These are phyloP conservation scores for Hucho hucho DNA, from an alignment of 2,113 vertebrate species.

Conservation along the genomic window DNA sequence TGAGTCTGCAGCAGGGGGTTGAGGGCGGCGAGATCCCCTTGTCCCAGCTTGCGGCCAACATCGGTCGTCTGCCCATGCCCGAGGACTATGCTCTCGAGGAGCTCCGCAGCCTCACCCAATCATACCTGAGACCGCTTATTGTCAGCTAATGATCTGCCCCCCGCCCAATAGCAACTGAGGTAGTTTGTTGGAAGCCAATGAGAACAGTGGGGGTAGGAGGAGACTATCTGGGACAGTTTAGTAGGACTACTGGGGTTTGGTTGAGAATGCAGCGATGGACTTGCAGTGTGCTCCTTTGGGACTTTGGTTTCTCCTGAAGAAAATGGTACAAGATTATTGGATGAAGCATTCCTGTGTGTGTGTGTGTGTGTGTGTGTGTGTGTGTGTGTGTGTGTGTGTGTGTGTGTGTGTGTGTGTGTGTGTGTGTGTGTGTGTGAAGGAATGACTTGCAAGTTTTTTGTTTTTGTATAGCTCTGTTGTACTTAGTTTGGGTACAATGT, in stretches of 20 bases:
- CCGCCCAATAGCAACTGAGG: background rate
- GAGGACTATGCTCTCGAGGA: conserved; percentile 96
- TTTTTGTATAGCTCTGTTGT: conserved; percentile 7
- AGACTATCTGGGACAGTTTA: background rate
- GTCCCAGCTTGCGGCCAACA: conserved; percentile 82
- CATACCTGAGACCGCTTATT: conserved; percentile 85
- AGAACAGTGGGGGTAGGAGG: background rate
- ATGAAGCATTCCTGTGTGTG: conserved; percentile 28
- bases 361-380: conserved; percentile 11
- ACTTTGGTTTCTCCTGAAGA: background rate
- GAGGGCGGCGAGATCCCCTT: conserved; percentile 72
- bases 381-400: conserved; percentile 13
- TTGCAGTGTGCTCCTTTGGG: background rate
- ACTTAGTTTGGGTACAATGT: background rate
- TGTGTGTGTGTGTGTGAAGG: conserved; percentile 1
- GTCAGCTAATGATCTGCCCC: conserved; percentile 60
- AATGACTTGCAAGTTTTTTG: background rate
- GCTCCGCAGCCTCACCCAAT: conserved; percentile 87
- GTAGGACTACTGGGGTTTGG: background rate
- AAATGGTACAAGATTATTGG: conserved; percentile 13
- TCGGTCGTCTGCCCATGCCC: conserved; percentile 89
- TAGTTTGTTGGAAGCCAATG: conserved; percentile 30
- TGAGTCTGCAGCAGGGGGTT: conserved; percentile 83
- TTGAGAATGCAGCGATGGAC: background rate
- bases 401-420: conserved; percentile 15